Conservation (phyloP, 2,113 vertebrate species). For the Plestiodon gilberti region DNA sequence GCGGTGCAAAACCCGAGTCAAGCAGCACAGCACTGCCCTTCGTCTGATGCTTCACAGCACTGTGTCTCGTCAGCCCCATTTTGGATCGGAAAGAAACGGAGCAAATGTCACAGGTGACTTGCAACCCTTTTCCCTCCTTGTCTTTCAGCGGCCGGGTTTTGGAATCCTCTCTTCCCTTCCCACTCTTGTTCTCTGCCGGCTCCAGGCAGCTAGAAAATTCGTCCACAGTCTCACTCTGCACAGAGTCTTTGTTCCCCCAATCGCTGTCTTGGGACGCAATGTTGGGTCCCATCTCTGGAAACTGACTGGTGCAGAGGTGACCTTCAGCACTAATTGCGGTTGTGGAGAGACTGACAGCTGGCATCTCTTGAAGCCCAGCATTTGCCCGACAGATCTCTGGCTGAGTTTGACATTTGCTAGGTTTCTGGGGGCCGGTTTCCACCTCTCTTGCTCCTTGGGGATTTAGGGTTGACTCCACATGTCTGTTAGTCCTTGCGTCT, state of each 20-base stretch:
- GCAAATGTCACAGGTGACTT: constrained; percentile 86
- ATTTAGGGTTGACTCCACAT: background rate
- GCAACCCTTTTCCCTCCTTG: background rate
- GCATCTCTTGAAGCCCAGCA: constrained; percentile 23
- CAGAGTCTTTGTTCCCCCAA: constrained; percentile 2
- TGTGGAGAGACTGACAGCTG: background rate
- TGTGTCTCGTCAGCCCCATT: constrained; percentile 92
- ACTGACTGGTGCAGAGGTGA: fast-evolving
- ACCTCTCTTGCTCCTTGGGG: background rate
- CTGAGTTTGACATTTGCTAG: background rate
- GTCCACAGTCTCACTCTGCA: background rate
- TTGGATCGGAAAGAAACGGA: constrained; percentile 87
- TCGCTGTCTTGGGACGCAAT: background rate
- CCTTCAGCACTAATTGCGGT: background rate
- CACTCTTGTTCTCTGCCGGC: constrained; percentile 32
- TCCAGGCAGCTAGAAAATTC: constrained; percentile 5
- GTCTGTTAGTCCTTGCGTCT: constrained; percentile 47
- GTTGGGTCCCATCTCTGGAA: background rate
- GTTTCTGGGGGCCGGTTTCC: background rate
- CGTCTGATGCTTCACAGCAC: constrained; percentile 90
- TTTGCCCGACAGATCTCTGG: background rate
- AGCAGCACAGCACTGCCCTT: constrained; percentile 52
- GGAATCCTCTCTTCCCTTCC: background rate
- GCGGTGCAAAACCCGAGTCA: background rate
- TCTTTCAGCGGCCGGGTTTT: constrained; percentile 67